These are phyloP conservation scores for Centropristis striata DNA, from an alignment of 2,113 vertebrate genomes.

Conservation along the genomic window DNA sequence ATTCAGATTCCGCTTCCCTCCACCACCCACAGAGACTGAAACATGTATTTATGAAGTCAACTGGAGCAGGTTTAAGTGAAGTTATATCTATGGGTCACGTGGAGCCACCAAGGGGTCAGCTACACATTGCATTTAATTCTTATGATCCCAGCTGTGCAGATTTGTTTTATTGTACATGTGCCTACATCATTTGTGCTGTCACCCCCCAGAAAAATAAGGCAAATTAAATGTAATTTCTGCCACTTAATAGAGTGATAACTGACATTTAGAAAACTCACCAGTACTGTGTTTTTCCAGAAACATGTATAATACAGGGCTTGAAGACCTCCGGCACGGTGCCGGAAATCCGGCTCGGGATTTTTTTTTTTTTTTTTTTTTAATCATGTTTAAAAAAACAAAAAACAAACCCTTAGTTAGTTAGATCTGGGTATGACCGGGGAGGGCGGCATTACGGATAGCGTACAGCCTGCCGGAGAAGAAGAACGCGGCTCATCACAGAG, in stretches of 20 bases:
- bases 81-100: not conserved
- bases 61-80: not conserved
- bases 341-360: no score
- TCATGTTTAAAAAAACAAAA: no score
- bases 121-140: no score
- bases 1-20: not conserved
- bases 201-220: not conserved
- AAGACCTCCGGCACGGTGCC: no score
- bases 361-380: no score
- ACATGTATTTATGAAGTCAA: not conserved
- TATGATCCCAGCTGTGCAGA: not conserved
- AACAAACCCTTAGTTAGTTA: no score
- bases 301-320: not conserved
- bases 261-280: not conserved
- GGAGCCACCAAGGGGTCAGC: no score
- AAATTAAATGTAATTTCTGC: not conserved
- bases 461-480: no score
- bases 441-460: no score
- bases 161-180: not conserved
- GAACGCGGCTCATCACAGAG: no score
- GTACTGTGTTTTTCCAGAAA: not conserved
- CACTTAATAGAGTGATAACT: not conserved
- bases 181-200: not conserved
- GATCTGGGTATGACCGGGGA: no score
- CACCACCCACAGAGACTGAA: not conserved